Evolutionary conservation across 2,797 vertebrate species (phyloP), one percentile per base, ranked within the genome.

Genomic region (Enteromius unitaeniatus): DNA sequence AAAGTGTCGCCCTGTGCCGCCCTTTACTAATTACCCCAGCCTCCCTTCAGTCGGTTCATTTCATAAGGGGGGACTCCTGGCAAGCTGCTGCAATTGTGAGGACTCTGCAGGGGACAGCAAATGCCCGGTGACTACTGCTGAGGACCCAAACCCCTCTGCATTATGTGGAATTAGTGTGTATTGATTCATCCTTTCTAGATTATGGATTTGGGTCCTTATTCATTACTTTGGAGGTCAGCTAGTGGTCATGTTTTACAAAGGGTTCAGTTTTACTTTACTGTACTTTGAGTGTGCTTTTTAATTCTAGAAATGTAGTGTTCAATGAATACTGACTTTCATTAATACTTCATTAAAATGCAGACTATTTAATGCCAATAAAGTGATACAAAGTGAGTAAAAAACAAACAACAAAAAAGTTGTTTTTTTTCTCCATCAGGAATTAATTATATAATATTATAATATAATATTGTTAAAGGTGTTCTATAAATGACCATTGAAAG

Each of bases 141-240:
- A 76, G 70, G 77, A 74, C 77, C 70, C 40, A 37, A 70, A 78
- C 76, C 72, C 49, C 40, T 34, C 77, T 85, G 81, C 86, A 89
- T 87, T 90, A 83, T 88, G 85, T 79, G 77, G 84, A 87, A 86
- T 88, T 86, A 86, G 83, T 73, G 51, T 77, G 65, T 88, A 90
- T 90, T 89, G 89, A 90, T 90, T 87, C 55, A 85, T 87, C 74
- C 88, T 81, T 60, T 86, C 65, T 81, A 79, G 70, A 86, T 79
- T 86, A 89, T 89, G 77, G 86, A 90, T 89, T 79, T 84, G 79
- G 79, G 80, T 58, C 72, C 77, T 86, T 86, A 88, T 85, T 90
- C 84, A 86, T 88, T 87, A 86, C 85, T 86, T 74, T 67, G 47
- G 85, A 87, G 86, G 86, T 88, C 84, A 86, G 83, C 65, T 45